Evolutionary conservation across 2,888 invertebrate genomes (phyloP).

Genomic region (Clanis bilineata): DNA sequence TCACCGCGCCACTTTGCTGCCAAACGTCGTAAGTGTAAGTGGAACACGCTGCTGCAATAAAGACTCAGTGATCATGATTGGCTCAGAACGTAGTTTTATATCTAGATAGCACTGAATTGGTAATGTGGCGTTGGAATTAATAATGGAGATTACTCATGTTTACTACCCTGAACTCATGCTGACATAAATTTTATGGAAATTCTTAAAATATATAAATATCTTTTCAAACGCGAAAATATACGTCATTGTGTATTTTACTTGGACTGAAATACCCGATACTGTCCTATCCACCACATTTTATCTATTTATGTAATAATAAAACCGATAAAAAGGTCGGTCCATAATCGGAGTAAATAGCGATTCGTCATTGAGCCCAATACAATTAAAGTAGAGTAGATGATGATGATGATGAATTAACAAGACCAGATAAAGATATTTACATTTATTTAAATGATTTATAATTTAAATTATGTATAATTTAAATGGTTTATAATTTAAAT

Average conservation of each 20-base stretch:
- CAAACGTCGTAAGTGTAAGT: slow-evolving; percentile 10
- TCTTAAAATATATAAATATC: slow-evolving; percentile 16
- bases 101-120: slow-evolving; percentile 35
- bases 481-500: too few relatives aligned
- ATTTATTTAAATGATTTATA: too few relatives aligned
- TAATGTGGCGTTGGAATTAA: slow-evolving; percentile 17
- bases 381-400: too few relatives aligned
- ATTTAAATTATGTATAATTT: too few relatives aligned
- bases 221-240: not conserved
- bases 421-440: too few relatives aligned
- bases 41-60: slow-evolving; percentile 20
- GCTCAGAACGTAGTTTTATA: slow-evolving; percentile 29
- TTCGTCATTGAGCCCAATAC: too few relatives aligned
- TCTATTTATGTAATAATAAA: not conserved
- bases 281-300: not conserved
- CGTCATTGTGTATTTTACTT: not conserved
- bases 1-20: slow-evolving; percentile 22
- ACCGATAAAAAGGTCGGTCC: too few relatives aligned
- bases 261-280: not conserved
- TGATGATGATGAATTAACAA: too few relatives aligned
- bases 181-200: not conserved
- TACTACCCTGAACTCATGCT: slow-evolving; percentile 19
- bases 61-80: slow-evolving; percentile 30
- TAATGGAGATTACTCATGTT: slow-evolving; percentile 30
- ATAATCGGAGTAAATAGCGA: too few relatives aligned